Evolutionary conservation across 2,797 vertebrate genomes (phyloP), one percentile per base, ranked within the genome.

Genomic region (Sebastes hopkinsi): DNA sequence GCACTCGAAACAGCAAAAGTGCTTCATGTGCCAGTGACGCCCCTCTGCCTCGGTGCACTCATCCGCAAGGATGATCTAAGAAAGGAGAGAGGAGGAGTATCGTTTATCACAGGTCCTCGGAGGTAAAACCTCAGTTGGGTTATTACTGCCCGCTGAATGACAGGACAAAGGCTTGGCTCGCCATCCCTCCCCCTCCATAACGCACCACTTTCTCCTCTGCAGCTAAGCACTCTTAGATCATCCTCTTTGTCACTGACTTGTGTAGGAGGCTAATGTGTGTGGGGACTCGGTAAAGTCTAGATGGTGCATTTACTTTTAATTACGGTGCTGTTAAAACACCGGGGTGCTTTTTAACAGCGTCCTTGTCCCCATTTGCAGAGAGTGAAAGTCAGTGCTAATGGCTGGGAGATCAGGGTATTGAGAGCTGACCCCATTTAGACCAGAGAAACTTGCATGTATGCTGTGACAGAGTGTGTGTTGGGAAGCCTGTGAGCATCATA

Each of bases 21-120:
- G 99, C 92, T 99, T 98, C 98, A 99, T 99, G 95, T 99, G 99
- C 99, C 99, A 99, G 94, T 99, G 99, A 8, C 98, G 95, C 7
- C 98, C 98, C 90, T 99, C 99, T 0, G 99, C 99, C 92, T 99
- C 99, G 0, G 99, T 99, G 96, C 99, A 99, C 88, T 99, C 99
- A 0, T 99, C 99, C 0, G 99, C 97, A 83, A 99, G 97, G 91
- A 99, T 99, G 92, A 99, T 99, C 98, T 99, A 85, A 83, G 69
- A 71, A 75, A 38, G 29, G 64, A 36, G 38, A 77, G 75, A 74
- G 75, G 76, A 66, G 77, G 62, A 83, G 60, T 52, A 79, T 87
- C n/a, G 59, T 87, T 92, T 80, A 89, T 87, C 86, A 79, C 62
- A 9, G 73, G 29, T 80, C 74, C 82, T 77, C 30, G 0, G 85